These are phyloP conservation scores for Sternotherus odoratus DNA, from an alignment of 2,797 vertebrate genomes.

Conservation along the genomic window DNA sequence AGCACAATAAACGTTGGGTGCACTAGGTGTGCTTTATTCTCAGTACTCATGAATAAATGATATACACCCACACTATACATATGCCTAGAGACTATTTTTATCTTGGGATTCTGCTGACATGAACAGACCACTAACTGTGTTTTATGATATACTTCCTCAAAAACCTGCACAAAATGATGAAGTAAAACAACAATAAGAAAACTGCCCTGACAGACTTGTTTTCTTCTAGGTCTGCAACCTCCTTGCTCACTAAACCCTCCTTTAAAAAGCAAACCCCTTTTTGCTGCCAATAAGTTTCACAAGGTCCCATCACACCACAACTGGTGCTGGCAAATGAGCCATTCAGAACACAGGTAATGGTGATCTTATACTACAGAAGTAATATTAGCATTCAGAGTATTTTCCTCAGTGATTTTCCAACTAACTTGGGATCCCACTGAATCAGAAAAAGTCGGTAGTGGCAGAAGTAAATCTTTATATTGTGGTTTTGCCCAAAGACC, in stretches of 20 bases:
- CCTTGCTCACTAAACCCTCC: not conserved
- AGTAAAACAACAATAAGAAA: conserved; percentile 39
- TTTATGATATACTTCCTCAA: conserved; percentile 41
- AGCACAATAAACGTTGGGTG: conserved; percentile 50
- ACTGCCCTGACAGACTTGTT: not conserved
- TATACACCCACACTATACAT: not conserved
- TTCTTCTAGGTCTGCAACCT: not conserved
- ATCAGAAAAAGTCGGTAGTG: not conserved
- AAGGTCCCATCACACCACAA: not conserved
- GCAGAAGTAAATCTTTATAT: conserved; percentile 29
- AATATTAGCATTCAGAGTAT: not conserved
- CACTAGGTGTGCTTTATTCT: conserved; percentile 49
- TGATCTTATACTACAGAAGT: not conserved
- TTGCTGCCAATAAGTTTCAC: not conserved
- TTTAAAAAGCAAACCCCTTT: conserved; percentile 14
- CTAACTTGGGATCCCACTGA: no score
- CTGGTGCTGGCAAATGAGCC: not conserved
- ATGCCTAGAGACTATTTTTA: not conserved
- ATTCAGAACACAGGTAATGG: not conserved
- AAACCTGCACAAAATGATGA: conserved; percentile 33
- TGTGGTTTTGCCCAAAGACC: conserved; percentile 24
- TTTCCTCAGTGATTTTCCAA: not conserved
- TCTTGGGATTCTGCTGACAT: conserved; percentile 18
- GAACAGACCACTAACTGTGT: conserved; percentile 21
- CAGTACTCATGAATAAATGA: conserved; percentile 27